These are phyloP conservation scores for Indicator maculatus DNA, from an alignment of 2,113 vertebrate species.

Conservation along the genomic window DNA sequence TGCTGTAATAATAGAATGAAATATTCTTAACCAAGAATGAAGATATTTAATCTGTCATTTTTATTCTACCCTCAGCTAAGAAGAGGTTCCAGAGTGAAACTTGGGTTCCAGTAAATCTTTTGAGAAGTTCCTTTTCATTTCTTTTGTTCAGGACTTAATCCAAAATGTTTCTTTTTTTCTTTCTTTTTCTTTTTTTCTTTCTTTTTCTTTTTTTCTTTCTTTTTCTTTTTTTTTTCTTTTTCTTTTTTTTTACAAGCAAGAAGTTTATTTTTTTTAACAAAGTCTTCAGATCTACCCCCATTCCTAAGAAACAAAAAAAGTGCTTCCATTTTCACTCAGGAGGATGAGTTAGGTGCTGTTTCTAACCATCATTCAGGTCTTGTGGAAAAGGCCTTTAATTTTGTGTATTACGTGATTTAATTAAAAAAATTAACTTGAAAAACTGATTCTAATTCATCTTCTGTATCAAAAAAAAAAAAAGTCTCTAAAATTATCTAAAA, in stretches of 20 bases:
- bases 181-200: too few species aligned
- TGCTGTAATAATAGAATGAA: too few species aligned
- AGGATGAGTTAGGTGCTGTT: not conserved
- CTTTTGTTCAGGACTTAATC: not conserved
- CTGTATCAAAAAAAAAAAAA: not conserved
- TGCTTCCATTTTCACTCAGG: not conserved
- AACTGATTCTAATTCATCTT: not conserved
- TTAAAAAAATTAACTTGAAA: not conserved
- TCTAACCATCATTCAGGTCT: not conserved
- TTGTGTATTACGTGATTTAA: not conserved
- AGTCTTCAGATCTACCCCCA: not conserved
- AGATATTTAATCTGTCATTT: too few species aligned
- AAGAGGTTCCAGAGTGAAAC: not conserved
- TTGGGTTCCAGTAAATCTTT: not conserved
- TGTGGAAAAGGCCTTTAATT: not conserved
- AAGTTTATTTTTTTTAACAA: not conserved
- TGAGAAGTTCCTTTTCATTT: not conserved
- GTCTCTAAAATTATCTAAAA: not conserved
- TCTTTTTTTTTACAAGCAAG: not conserved
- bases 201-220: too few species aligned
- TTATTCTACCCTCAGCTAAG: too few species aligned
- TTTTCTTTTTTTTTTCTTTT: not conserved
- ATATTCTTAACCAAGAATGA: too few species aligned
- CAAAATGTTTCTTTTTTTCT: not conserved
- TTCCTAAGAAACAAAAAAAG: not conserved